Evolutionary conservation across 2,888 invertebrate species (phyloP).

Genomic region (Limnephilus marmoratus): DNA sequence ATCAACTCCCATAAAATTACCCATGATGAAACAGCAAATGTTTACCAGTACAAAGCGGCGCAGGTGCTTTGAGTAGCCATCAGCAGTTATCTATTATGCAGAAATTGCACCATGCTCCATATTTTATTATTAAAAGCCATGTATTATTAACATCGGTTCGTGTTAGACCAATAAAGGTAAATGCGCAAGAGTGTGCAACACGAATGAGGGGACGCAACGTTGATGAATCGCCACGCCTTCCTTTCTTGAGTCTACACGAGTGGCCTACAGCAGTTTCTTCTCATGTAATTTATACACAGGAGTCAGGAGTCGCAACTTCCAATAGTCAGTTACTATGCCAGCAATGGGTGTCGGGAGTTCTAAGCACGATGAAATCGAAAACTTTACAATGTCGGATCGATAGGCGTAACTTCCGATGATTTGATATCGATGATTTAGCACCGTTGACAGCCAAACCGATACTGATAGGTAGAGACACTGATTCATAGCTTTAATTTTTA

Average conservation of each 20-base stretch:
- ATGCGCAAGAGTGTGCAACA: background rate
- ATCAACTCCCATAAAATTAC: background rate
- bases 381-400: too few relatives aligned
- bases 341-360: too few relatives aligned
- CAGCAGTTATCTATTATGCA: background rate
- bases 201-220: background rate
- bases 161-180: background rate
- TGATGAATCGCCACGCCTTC: background rate
- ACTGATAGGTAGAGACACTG: too few relatives aligned
- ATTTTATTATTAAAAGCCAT: background rate
- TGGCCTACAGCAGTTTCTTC: background rate
- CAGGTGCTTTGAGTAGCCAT: background rate
- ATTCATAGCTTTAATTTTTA: too few relatives aligned
- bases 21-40: background rate
- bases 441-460: too few relatives aligned
- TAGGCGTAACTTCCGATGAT: too few relatives aligned
- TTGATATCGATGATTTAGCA: too few relatives aligned
- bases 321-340: too few relatives aligned
- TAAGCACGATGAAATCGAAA: too few relatives aligned
- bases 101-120: background rate
- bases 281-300: background rate
- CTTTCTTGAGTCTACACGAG: background rate
- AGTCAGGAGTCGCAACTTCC: too few relatives aligned
- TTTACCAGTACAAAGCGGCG: background rate
- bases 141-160: background rate